Conservation (phyloP, 2,797 vertebrate genomes). For the Enteromius fasciolatus region DNA sequence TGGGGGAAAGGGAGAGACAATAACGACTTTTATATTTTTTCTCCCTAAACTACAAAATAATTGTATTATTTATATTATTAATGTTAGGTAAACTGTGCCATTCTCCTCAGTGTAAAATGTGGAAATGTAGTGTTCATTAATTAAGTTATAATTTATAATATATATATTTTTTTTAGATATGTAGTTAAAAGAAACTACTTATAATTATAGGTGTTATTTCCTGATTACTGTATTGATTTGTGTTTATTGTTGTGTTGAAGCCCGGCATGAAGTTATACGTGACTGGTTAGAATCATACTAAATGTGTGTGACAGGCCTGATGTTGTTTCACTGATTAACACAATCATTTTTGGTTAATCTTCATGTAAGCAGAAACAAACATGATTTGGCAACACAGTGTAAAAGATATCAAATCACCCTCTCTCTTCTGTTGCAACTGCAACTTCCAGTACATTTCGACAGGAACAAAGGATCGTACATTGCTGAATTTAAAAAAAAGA, state of each 20-base stretch:
- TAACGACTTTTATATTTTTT: neutral
- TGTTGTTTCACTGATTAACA: constrained; percentile 2
- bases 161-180: neutral
- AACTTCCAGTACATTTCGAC: neutral
- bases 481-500: neutral
- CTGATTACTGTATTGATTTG: neutral
- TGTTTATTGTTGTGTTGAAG: neutral
- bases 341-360: neutral
- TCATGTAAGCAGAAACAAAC: neutral
- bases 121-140: neutral
- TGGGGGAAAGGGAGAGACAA: neutral
- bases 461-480: neutral
- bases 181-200: neutral
- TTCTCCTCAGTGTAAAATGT: neutral
- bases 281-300: neutral
- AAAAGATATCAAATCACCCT: neutral
- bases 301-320: neutral
- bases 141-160: neutral
- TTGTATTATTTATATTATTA: neutral
- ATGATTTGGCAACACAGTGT: neutral
- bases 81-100: neutral
- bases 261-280: neutral
- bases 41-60: neutral
- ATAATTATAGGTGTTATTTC: neutral
- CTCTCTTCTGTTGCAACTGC: neutral